Evolutionary conservation across 2,113 vertebrate species (phyloP).

Genomic region (Zosterops borbonicus): DNA sequence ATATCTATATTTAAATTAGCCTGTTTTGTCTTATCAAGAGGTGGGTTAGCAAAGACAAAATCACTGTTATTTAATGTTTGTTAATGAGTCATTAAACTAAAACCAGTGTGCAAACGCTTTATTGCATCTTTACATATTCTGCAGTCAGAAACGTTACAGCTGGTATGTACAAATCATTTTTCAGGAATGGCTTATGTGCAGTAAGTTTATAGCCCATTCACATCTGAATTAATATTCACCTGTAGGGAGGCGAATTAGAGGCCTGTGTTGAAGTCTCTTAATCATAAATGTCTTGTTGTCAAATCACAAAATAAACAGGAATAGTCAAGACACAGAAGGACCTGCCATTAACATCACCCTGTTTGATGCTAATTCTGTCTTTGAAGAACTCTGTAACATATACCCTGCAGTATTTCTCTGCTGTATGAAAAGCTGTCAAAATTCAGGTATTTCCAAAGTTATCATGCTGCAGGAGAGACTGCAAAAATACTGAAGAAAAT

Average conservation of each 20-base stretch:
- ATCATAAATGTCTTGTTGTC: not conserved
- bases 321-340: not conserved
- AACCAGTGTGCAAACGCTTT: not conserved
- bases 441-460: not conserved
- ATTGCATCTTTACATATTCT: not conserved
- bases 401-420: not conserved
- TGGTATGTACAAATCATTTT: not conserved
- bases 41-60: not conserved
- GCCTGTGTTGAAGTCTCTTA: not conserved
- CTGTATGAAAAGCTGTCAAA: not conserved
- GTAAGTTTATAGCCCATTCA: not conserved
- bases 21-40: not conserved
- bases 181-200: not conserved
- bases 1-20: not conserved
- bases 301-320: not conserved
- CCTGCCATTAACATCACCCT: not conserved
- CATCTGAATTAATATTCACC: not conserved
- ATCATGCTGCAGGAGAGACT: not conserved
- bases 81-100: conserved; percentile 7
- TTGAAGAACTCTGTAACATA: not conserved
- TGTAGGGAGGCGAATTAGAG: not conserved
- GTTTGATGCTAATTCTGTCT: not conserved
- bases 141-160: not conserved
- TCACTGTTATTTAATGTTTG: not conserved
- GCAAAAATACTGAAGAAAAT: not conserved